phyloP scores from a whole-genome alignment of 2,888 invertebrate genomes.

The Epistrophella euchroma region DNA sequence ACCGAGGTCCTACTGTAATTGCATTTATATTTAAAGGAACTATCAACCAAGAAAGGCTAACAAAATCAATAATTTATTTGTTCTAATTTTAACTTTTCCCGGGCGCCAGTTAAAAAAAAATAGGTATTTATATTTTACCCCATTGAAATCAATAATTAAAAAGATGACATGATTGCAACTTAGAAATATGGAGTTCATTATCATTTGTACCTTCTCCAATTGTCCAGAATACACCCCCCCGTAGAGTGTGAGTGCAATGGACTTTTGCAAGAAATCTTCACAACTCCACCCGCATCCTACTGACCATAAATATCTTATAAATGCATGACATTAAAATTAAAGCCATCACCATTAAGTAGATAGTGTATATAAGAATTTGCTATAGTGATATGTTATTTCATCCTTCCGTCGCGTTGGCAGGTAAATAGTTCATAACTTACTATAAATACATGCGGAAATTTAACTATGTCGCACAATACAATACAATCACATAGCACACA shows the following conservation, averaged over 20 bases:
- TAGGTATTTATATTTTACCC: not conserved
- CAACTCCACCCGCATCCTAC: not conserved
- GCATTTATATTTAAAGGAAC: too few relatives aligned
- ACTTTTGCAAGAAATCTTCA: conserved; percentile 22
- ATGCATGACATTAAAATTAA: conserved; percentile 38
- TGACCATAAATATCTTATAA: conserved; percentile 29
- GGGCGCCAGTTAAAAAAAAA: not conserved
- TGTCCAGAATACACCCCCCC: not conserved
- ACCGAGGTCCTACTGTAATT: too few relatives aligned
- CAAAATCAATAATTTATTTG: too few relatives aligned
- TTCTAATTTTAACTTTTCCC: not conserved
- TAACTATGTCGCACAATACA: not conserved
- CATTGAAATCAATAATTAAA: conserved; percentile 12
- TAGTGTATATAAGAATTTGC: conserved; percentile 10
- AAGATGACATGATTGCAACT: conserved; percentile 17
- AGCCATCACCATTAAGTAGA: conserved; percentile 20
- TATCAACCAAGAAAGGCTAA: too few relatives aligned
- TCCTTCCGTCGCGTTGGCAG: conserved; percentile 1
- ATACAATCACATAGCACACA: conserved; percentile 6
- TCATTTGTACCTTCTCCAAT: conserved; percentile 35
- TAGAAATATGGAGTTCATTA: not conserved
- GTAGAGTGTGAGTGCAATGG: conserved; percentile 12
- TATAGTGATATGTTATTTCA: conserved; percentile 7
- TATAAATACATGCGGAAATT: not conserved
- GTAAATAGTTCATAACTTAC: conserved; percentile 50